Conservation (phyloP, 2,113 vertebrate species). For the Zeus faber region DNA sequence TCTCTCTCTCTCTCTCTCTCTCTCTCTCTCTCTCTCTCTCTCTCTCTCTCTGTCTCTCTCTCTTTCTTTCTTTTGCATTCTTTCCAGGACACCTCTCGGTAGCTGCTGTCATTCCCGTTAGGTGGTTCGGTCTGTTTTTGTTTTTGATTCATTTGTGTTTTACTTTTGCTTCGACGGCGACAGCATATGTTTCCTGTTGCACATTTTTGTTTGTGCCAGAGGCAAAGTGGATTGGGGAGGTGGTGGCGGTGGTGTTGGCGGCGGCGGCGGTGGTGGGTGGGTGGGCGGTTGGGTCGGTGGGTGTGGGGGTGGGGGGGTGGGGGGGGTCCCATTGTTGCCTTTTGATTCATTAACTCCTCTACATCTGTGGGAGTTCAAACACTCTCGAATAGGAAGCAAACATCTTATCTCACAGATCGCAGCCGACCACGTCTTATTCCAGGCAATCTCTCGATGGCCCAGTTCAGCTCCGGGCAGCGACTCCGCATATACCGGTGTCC, state of each 20-base stretch:
- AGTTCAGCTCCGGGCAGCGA: too few species aligned
- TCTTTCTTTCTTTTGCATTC: constrained; percentile 22
- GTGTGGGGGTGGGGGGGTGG: background rate
- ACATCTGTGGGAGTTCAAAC: constrained; percentile 5
- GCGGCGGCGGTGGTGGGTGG: too few species aligned
- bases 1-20: constrained; percentile 33
- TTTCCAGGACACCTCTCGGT: constrained; percentile 20
- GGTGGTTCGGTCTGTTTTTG: constrained; percentile 5
- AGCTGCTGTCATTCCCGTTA: constrained; percentile 2
- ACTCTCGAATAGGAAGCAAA: constrained; percentile 7
- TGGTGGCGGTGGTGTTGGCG: background rate
- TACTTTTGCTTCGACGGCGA: constrained; percentile 23
- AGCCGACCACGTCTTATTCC: too few species aligned
- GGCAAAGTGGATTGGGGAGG: constrained; percentile 10
- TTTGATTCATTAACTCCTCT: constrained; percentile 19
- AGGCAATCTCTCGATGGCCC: too few species aligned
- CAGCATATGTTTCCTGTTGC: constrained; percentile 44
- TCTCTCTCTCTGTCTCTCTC: constrained; percentile 6
- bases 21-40: constrained; percentile 13
- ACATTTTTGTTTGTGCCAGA: constrained; percentile 46
- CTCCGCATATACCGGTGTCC: too few species aligned
- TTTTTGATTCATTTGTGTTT: constrained; percentile 6
- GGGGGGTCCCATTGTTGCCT: constrained; percentile 12
- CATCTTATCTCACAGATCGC: constrained; percentile 1
- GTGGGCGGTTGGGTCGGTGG: background rate